Evolutionary conservation across 2,113 vertebrate genomes (phyloP).

Genomic region (Turnix velox): DNA sequence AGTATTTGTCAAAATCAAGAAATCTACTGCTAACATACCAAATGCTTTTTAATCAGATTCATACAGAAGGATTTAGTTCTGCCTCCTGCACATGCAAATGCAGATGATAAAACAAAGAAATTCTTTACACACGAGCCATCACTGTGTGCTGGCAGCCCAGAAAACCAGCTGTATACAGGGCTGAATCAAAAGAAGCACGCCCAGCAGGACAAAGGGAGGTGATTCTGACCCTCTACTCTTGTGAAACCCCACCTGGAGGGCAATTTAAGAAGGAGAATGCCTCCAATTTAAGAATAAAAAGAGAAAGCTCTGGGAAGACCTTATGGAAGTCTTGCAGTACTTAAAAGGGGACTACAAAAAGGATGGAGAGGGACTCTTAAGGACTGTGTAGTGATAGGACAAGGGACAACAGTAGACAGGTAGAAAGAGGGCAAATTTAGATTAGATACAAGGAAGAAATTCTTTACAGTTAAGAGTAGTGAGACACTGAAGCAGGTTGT

Average conservation of each 20-base stretch:
- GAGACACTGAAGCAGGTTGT: not conserved
- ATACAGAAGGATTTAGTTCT: not conserved
- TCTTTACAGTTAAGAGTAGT: not conserved
- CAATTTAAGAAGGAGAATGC: too few species aligned
- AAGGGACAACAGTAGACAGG: not conserved
- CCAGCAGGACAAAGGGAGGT: not conserved
- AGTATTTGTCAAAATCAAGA: not conserved
- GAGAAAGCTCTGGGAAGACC: not conserved
- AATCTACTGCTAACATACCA: not conserved
- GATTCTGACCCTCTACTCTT: not conserved
- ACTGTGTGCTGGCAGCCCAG: not conserved
- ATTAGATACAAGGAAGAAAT: not conserved
- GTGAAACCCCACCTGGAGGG: not conserved
- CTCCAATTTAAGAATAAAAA: too few species aligned
- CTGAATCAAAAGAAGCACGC: not conserved
- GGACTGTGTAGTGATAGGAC: not conserved
- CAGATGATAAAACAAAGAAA: not conserved
- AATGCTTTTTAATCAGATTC: not conserved
- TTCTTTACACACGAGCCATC: not conserved
- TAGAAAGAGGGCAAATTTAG: not conserved
- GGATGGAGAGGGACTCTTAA: not conserved
- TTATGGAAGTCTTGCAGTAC: not conserved
- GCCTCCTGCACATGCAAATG: not conserved
- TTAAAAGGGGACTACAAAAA: not conserved
- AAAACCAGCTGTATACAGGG: not conserved